These are phyloP conservation scores for Thryonomys swinderianus DNA, from an alignment of 2,113 vertebrate genomes.

Conservation along the genomic window DNA sequence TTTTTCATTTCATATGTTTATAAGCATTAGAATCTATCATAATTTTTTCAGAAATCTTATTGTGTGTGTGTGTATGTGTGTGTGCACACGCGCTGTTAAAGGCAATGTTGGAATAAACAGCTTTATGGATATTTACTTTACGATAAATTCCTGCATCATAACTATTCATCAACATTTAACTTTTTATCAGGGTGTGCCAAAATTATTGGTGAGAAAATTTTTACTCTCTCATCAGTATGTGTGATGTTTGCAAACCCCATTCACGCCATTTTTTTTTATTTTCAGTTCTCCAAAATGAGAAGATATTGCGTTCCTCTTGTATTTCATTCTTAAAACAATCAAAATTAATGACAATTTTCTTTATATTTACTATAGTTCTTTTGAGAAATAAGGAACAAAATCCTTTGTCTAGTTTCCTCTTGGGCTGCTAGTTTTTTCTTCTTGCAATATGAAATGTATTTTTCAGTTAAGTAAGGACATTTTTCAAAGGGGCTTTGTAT, in stretches of 20 bases:
- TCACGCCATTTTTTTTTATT: not conserved
- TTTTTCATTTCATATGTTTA: constrained; percentile 45
- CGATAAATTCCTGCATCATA: constrained; percentile 29
- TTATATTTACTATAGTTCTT: not conserved
- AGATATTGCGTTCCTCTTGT: not conserved
- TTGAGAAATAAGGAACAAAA: not conserved
- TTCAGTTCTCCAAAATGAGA: constrained; percentile 27
- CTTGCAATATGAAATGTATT: not conserved
- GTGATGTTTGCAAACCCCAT: not conserved
- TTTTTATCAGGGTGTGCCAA: constrained; percentile 19
- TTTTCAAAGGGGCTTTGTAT: constrained; percentile 19
- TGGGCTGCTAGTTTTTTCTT: not conserved
- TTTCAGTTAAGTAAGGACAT: not conserved
- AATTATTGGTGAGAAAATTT: not conserved
- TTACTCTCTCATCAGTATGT: not conserved
- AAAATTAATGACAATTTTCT: not conserved
- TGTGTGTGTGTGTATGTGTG: not conserved
- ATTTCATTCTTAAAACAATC: constrained; percentile 15
- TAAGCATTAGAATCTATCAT: not conserved
- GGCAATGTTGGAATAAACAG: not conserved
- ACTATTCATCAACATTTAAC: not conserved
- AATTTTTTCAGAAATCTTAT: constrained; percentile 21
- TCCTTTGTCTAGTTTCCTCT: constrained; percentile 15
- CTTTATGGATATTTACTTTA: constrained; percentile 37
- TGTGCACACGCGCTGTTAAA: not conserved